phyloP scores from a whole-genome alignment of 1,140 invertebrate genomes.

The Muscidifurax raptorellus region DNA sequence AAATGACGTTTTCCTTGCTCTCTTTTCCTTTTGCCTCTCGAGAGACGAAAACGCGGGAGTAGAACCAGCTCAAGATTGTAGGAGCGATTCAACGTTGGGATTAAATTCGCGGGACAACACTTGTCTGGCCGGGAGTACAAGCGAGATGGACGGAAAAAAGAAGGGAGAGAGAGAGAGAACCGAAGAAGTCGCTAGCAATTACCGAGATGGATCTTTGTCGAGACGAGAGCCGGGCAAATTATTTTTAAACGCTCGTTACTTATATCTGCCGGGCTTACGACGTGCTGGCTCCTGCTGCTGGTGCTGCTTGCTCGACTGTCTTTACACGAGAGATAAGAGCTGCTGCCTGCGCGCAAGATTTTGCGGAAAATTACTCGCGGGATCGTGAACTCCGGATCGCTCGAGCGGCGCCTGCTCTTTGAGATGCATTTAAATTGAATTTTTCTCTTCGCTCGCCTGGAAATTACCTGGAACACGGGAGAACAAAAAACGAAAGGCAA shows the following conservation, averaged over 20 bases:
- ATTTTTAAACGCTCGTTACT: constrained; percentile 37
- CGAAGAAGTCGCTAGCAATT: constrained; percentile 31
- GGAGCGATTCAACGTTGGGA: not conserved
- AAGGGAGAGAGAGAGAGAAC: not conserved
- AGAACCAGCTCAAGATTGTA: not conserved
- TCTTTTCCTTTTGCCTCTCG: not conserved
- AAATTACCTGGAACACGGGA: not conserved
- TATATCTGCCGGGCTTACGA: not conserved
- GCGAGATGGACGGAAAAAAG: not conserved
- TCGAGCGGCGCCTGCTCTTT: not conserved
- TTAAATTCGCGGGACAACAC: constrained; percentile 18
- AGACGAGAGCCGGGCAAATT: constrained; percentile 10
- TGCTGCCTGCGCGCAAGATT: not conserved
- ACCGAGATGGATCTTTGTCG: constrained; percentile 16
- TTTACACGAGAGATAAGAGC: constrained; percentile 9
- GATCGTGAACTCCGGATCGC: not conserved
- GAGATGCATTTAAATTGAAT: not conserved
- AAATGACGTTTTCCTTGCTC: constrained; percentile 25
- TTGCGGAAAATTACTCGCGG: not conserved
- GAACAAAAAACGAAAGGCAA: not conserved
- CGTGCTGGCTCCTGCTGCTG: not conserved
- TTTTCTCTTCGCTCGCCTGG: not conserved
- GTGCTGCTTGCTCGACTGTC: not conserved
- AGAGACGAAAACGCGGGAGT: not conserved
- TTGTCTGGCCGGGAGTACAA: not conserved